Evolutionary conservation across 1,140 invertebrate genomes (phyloP), one percentile per base, ranked within the genome.

Genomic region (Drosophila equinoxialis): DNA sequence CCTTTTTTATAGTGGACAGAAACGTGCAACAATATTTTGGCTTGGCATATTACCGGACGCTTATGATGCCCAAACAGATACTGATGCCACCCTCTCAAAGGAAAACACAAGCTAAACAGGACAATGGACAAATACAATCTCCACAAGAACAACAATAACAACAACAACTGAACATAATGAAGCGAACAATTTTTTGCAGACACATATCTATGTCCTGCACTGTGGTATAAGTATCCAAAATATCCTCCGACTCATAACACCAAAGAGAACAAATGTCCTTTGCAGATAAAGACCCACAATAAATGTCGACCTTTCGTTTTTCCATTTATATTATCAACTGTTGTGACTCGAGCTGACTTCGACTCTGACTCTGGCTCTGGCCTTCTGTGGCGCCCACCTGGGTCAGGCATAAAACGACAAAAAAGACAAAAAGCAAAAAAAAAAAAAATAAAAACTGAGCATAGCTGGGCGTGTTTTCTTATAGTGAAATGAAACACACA

Each of bases 241-340:
- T 89, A 81, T 89, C 42, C 83, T 69, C 45, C 83, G 74, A 73
- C 75, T 89, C 84, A 84, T 84, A 89, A 89, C 81, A 89, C 74
- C 77, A 81, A 89, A 84, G 74, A 78, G 84, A 84, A 89, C 84
- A 91, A 91, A 91, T 91, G 82, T 91, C 90, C 85, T 90, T 63
- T 90, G 71, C 90, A 90, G 90, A 91, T 91, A 91, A 91, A 90
- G 80, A 81, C 80, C 84, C 78, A 91, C 87, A 91, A 91, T 91
- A 90, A 91, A 91, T 91, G 90, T 85, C 90, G 82, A 91, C 90
- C 90, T 91, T 91, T 91, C 90, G 85, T 90, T 91, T 91, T 91
- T 90, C 85, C 85, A 91, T 91, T 91, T 90, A 89, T 89, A 89
- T 89, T 89, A 89, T 89, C 84, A 89, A 85, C 83, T 90, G 68